Base-by-base conservation (phyloP, 2,888 invertebrate species). In the Dicroscelio sp. region DNA sequence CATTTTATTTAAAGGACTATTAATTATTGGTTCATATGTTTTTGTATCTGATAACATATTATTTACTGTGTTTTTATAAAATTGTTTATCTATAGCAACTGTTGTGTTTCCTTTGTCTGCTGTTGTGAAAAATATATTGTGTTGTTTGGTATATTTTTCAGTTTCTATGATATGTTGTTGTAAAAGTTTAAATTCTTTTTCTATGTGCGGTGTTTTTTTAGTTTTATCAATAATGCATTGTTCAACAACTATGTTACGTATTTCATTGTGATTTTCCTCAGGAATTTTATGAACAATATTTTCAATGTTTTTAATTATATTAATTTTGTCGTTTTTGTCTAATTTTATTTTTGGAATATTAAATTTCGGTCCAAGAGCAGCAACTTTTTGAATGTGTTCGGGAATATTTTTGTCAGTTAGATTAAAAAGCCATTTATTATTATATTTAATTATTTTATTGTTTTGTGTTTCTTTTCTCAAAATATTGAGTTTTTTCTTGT, bases 91-190 rank as follows among this genome's bases (percentile, higher is more conserved):
- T 43, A 63, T 63, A 3, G 78, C 78, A 27, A 78, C 78, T 10
- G 78, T 78, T 5, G 43, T 35, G 27, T 76, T 76, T 8, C 63
- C 78, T 43, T 63, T 78, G 23, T 78, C 78, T 20, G 78, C 78
- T 14, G 27, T 27, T 25, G 78, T 78, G 35, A 78, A 78, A 4
- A 76, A 35, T 4, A 71, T 43, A 17, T 71, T 43, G 5, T 73
- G 20, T 71, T 43, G 5, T 73, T 73, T 58, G 10, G 23, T 58
- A 6, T 58, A 58, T 58, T 58, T 58, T 58, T 58, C 10, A 3
- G 58, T 58, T 23, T 25, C 25, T n/a, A n/a, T 23, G 12, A 2
- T 12, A 58, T 58, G 58, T 23, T 23, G 1, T n/a, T 23, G 58
- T 58, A 58, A 58, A 5, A 55, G 55, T 55, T 55, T 55, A 14